Percentiles rank a stretch among this genome's conserved stretches.
Evolutionary conservation across 2,113 vertebrate species (phyloP).

Genomic region (Microcebus murinus): DNA sequence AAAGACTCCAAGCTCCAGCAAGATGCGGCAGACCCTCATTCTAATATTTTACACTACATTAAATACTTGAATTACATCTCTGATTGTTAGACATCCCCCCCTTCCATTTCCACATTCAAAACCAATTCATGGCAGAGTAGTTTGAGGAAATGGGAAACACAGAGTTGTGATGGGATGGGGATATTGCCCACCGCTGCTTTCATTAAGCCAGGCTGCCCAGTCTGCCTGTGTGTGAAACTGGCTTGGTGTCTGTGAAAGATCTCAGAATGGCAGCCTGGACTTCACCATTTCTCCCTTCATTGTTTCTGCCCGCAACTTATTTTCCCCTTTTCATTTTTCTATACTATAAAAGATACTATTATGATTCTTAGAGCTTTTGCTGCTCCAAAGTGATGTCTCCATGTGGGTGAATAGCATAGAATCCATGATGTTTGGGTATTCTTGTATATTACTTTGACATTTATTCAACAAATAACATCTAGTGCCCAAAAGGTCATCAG

Average conservation of each 20-base stretch:
- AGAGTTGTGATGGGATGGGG: background rate
- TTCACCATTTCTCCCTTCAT: background rate
- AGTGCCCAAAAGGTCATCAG: background rate
- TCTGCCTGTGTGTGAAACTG: accelerated
- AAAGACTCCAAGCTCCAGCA: background rate
- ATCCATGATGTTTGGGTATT: background rate
- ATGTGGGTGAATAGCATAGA: background rate
- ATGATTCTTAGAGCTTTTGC: background rate
- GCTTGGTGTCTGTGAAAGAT: background rate
- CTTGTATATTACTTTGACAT: background rate
- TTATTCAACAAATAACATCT: background rate
- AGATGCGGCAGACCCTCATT: background rate
- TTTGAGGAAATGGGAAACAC: background rate
- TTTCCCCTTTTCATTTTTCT: background rate
- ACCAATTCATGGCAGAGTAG: background rate
- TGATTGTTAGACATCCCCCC: background rate
- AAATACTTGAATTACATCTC: background rate
- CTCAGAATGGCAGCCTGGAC: background rate
- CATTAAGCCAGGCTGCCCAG: background rate
- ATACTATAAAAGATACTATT: background rate
- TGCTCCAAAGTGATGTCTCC: background rate
- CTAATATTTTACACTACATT: background rate
- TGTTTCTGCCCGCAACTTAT: background rate
- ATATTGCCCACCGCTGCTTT: background rate
- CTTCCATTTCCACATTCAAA: background rate